phyloP scores from a whole-genome alignment of 2,888 invertebrate genomes.

The Argyresthia goedartella region DNA sequence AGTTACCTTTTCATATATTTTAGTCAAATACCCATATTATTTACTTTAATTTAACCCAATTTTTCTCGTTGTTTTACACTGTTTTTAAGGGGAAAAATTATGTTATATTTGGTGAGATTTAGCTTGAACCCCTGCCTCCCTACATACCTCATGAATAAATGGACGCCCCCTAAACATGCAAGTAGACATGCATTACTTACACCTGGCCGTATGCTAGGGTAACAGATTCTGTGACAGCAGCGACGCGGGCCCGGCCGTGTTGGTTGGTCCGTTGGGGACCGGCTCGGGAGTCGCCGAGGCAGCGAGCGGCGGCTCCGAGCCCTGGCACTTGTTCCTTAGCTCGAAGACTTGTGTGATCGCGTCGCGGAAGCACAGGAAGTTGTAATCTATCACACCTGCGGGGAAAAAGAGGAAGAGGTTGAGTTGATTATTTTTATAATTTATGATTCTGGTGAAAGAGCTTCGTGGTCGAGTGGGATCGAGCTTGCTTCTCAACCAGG shows the following conservation, averaged over 20 bases:
- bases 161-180: neutral
- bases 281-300: slow-evolving; percentile 36
- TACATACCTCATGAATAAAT: neutral
- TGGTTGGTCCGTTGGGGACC: slow-evolving; percentile 44
- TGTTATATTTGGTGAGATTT: no score
- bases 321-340: slow-evolving; percentile 78
- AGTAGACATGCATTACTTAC: neutral
- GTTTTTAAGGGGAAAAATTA: no score
- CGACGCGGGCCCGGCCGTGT: slow-evolving; percentile 35
- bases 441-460: no score
- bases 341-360: slow-evolving; percentile 98
- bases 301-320: slow-evolving; percentile 34
- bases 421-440: no score
- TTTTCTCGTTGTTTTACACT: no score
- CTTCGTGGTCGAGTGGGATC: no score
- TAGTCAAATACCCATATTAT: no score
- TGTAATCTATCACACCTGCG: slow-evolving; percentile 97
- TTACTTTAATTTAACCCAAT: no score
- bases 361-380: slow-evolving; percentile 96
- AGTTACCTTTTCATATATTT: no score
- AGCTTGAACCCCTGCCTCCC: no score
- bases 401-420: slow-evolving; percentile 14
- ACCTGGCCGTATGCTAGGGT: slow-evolving; percentile 9
- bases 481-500: no score
- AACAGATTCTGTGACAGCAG: slow-evolving; percentile 10